Base-by-base conservation (phyloP, 2,888 invertebrate species). In the Caenorhabditis panamensis region DNA sequence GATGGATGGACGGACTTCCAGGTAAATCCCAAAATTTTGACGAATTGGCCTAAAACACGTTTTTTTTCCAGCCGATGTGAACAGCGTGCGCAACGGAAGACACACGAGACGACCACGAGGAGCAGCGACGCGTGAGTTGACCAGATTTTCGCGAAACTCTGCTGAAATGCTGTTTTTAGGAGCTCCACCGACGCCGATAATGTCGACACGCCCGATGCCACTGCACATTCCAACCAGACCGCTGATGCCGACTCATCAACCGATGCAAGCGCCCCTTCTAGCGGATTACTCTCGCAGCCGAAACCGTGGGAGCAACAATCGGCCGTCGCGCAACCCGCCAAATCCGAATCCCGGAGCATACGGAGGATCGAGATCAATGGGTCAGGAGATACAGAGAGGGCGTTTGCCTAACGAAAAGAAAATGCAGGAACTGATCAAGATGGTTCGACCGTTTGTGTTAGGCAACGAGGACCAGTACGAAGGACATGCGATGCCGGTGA, bases 401-500 rank as follows among this genome's bases (percentile, higher is more conserved):
- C 5, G 24, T 8, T 8, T 16, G 36, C 22, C 59, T 11, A 31
- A 22, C 20, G 24, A 18, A 41, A 16, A 22, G 11, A 41, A 59
- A 18, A 59, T 59, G 59, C 3, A 22, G 24, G 11, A 41, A 20
- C 0, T 37, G 58, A 36, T 18, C 11, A 9, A 16, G 11, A 1
- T 2, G 22, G 20, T 59, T 1, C 41, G 41, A 1, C 59, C 41
- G 22, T 41, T 41, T 5, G 13, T 24, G 3, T 59, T 18, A 16
- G 59, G 59, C 3, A 2, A 9, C 6, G 59, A 59, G 1, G 59
- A 59, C 0, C 13, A 20, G 13, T 59, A 59, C 24, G 59, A 59
- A 20, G 59, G 41, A 24, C 20, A 20, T 13, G 11, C 22, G 41
- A 6, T 59, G 16, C 20, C 28, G 37, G 58, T 37, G 16, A 59